Conservation (phyloP, 2,113 vertebrate genomes). For the Ptilorrhoa leucosticta region DNA sequence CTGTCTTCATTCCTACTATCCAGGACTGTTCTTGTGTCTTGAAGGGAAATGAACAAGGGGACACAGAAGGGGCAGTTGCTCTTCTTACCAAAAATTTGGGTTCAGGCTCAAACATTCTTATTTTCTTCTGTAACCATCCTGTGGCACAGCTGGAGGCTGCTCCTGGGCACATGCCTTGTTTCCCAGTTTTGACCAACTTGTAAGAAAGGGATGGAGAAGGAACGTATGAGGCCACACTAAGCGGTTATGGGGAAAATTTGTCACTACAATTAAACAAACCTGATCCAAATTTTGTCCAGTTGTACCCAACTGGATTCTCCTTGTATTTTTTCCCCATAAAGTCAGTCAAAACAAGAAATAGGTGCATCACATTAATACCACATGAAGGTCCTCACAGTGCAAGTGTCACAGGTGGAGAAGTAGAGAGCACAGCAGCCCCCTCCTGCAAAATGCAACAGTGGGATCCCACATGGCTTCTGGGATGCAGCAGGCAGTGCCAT, state of each 20-base stretch:
- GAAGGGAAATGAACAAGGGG: neutral
- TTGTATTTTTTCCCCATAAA: neutral
- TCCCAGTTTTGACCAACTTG: neutral
- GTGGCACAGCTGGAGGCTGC: neutral
- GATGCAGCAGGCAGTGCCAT: neutral
- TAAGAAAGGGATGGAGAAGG: neutral
- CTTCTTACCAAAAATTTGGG: neutral
- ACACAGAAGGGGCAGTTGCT: accelerated
- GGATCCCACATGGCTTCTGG: neutral
- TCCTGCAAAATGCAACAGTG: neutral
- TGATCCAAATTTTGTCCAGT: neutral
- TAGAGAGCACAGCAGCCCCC: neutral
- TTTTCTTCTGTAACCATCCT: neutral
- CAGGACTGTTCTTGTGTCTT: neutral
- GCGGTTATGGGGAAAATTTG: neutral
- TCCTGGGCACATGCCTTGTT: neutral
- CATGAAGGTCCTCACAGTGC: accelerated
- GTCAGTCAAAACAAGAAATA: neutral
- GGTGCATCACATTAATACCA: neutral
- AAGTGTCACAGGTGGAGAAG: accelerated
- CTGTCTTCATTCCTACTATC: neutral
- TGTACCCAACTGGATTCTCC: neutral
- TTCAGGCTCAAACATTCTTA: neutral
- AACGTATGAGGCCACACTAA: neutral
- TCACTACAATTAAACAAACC: neutral